A percentile compares a stretch with the other conserved stretches of the same genome.
Conservation (phyloP, 2,888 invertebrate species). For the Melanchra persicariae region DNA sequence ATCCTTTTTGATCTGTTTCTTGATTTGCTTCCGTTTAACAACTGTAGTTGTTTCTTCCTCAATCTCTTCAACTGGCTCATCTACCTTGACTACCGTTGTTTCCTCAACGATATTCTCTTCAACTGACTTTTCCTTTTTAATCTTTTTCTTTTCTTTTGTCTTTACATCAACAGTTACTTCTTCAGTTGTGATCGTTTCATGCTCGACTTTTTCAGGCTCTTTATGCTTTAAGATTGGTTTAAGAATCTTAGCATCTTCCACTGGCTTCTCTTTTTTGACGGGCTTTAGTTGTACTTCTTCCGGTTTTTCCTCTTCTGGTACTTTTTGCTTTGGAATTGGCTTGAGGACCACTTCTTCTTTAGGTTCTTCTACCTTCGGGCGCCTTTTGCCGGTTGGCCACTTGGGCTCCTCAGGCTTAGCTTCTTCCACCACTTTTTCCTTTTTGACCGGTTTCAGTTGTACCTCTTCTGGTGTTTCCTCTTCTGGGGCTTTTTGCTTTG, state of each 20-base stretch:
- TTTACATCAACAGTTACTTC: conserved; percentile 26
- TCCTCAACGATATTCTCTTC: conserved; percentile 58
- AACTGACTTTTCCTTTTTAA: conserved; percentile 68
- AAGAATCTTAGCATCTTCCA: conserved; percentile 61
- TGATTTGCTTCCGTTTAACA: conserved; percentile 62
- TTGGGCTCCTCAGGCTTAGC: conserved; percentile 69
- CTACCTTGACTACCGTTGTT: conserved; percentile 30
- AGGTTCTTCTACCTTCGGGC: conserved; percentile 26
- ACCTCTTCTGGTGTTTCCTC: conserved; percentile 72
- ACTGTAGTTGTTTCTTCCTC: conserved; percentile 59
- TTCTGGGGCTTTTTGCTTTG: conserved; percentile 78
- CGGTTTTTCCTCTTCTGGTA: conserved; percentile 74
- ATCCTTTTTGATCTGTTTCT: conserved; percentile 71
- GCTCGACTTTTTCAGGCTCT: conserved; percentile 4
- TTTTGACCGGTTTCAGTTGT: conserved; percentile 70
- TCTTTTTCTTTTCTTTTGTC: conserved; percentile 40
- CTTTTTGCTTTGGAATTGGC: conserved; percentile 71
- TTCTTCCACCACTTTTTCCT: conserved; percentile 81
- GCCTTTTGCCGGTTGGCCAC: conserved; percentile 67
- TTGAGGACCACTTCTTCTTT: conserved; percentile 70
- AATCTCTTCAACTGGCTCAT: conserved; percentile 64
- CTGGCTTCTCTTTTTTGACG: conserved; percentile 67
- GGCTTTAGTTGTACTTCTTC: conserved; percentile 85
- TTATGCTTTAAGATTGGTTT: conserved; percentile 13
- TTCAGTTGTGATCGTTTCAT: conserved; percentile 23